Evolutionary conservation across 2,888 invertebrate species (phyloP).

Genomic region (Gari tellinella): DNA sequence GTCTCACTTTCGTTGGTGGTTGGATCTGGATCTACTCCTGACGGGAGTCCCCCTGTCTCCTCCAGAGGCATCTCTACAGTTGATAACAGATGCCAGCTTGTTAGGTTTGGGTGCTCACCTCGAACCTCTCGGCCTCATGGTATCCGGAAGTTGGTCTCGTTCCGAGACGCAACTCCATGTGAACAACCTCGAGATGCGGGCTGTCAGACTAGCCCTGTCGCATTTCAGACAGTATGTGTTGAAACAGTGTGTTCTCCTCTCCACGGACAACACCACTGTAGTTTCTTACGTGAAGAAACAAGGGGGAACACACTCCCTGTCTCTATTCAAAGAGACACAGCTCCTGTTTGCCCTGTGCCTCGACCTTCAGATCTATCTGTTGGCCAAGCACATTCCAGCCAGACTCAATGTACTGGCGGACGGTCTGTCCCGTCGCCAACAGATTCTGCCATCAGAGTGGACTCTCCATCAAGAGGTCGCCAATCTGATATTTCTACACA

Average conservation of each 20-base stretch:
- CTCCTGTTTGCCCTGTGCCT: too few relatives aligned
- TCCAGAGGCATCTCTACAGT: too few relatives aligned
- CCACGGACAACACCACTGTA: conserved; percentile 45
- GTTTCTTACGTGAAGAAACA: conserved; percentile 48
- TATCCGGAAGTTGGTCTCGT: conserved; percentile 25
- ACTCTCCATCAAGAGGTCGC: conserved; percentile 17
- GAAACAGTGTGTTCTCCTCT: conserved; percentile 20
- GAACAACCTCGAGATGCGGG: conserved; percentile 31
- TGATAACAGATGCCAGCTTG: too few relatives aligned
- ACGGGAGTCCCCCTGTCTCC: too few relatives aligned
- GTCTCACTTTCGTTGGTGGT: conserved; percentile 17
- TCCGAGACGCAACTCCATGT: conserved; percentile 26
- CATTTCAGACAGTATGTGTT: conserved; percentile 20
- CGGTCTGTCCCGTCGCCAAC: conserved; percentile 17
- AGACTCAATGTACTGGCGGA: conserved; percentile 20
- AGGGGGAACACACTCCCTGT: too few relatives aligned
- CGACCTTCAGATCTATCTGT: too few relatives aligned
- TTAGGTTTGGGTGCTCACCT: conserved; percentile 37
- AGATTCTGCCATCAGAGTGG: conserved; percentile 32
- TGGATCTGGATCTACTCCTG: too few relatives aligned
- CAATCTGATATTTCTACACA: conserved; percentile 4
- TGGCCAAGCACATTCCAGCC: conserved; percentile 30
- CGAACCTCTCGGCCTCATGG: background rate
- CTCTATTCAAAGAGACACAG: too few relatives aligned
- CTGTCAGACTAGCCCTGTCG: conserved; percentile 14